Conservation (phyloP, 1,140 invertebrate genomes). For the Drosophila biarmipes region DNA sequence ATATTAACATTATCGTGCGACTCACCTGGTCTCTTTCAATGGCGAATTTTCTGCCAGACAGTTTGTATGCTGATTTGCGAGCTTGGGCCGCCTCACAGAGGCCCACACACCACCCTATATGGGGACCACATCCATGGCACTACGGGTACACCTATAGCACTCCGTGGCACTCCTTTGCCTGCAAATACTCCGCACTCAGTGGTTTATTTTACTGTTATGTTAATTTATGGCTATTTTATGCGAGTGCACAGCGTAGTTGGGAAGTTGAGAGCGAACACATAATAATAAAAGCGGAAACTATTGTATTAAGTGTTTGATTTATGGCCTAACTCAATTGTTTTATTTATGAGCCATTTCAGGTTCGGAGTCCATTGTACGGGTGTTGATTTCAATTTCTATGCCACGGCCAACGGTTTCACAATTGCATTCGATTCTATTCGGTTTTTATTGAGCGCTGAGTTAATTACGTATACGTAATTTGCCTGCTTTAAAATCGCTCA, state of each 20-base stretch:
- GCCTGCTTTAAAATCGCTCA: slow-evolving; percentile 8
- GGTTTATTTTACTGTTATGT: slow-evolving; percentile 81
- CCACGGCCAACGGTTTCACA: slow-evolving; percentile 22
- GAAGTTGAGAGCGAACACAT: slow-evolving; percentile 67
- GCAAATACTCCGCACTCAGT: slow-evolving; percentile 25
- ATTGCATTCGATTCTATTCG: background rate
- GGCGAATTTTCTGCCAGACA: slow-evolving; percentile 69
- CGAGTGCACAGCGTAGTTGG: slow-evolving; percentile 63
- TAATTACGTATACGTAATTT: slow-evolving; percentile 11
- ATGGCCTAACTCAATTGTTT: slow-evolving; percentile 80
- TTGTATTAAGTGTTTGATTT: slow-evolving; percentile 83
- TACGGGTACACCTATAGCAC: background rate
- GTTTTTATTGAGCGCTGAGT: slow-evolving; percentile 13
- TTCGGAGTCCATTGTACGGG: slow-evolving; percentile 23
- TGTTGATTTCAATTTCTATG: slow-evolving; percentile 40
- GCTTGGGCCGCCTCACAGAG: slow-evolving; percentile 53
- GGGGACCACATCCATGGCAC: background rate
- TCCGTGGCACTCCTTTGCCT: slow-evolving; percentile 26
- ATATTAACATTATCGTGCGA: slow-evolving; percentile 76
- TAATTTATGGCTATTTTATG: slow-evolving; percentile 81
- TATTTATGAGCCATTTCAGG: slow-evolving; percentile 70
- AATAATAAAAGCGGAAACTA: slow-evolving; percentile 83
- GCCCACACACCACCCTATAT: slow-evolving; percentile 11
- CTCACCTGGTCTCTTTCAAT: slow-evolving; percentile 65
- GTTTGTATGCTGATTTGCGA: slow-evolving; percentile 80